Evolutionary conservation across 2,888 invertebrate species (phyloP).

Genomic region (Callosobruchus maculatus): DNA sequence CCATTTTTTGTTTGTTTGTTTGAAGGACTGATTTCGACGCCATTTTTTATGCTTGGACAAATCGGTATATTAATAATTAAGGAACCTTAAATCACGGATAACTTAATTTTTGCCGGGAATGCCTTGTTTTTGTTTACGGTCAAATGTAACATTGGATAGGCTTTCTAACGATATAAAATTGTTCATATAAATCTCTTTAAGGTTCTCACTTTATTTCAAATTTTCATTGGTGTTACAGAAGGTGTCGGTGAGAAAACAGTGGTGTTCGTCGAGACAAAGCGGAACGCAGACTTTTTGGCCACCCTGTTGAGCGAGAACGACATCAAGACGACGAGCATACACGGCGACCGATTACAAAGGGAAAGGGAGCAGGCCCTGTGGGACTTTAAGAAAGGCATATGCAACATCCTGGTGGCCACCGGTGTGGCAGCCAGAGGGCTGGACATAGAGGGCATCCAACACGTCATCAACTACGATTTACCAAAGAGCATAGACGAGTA

Average conservation of each 20-base stretch:
- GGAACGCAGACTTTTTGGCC: constrained; percentile 87
- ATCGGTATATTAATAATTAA: too few species aligned
- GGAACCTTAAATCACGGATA: too few species aligned
- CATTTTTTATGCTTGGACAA: too few species aligned
- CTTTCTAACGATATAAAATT: too few species aligned
- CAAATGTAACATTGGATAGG: too few species aligned
- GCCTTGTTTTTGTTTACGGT: too few species aligned
- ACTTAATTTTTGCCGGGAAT: too few species aligned
- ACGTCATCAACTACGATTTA: constrained; percentile 90
- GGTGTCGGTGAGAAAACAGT: constrained; percentile 57
- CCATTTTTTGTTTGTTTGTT: too few species aligned
- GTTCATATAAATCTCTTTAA: too few species aligned
- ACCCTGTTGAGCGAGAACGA: constrained; percentile 75
- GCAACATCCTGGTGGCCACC: constrained; percentile 87
- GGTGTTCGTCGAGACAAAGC: constrained; percentile 89
- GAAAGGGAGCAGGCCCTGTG: constrained; percentile 70
- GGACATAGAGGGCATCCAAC: constrained; percentile 81
- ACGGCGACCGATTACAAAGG: constrained; percentile 68
- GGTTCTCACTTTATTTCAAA: too few species aligned
- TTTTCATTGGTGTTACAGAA: constrained; percentile 2
- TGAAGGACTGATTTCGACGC: too few species aligned
- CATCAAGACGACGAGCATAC: constrained; percentile 68
- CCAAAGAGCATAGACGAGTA: constrained; percentile 90
- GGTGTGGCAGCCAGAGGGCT: constrained; percentile 92
- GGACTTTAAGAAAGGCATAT: constrained; percentile 69